Evolutionary conservation across 2,888 invertebrate species (phyloP).

Genomic region (Heliconius hortense): DNA sequence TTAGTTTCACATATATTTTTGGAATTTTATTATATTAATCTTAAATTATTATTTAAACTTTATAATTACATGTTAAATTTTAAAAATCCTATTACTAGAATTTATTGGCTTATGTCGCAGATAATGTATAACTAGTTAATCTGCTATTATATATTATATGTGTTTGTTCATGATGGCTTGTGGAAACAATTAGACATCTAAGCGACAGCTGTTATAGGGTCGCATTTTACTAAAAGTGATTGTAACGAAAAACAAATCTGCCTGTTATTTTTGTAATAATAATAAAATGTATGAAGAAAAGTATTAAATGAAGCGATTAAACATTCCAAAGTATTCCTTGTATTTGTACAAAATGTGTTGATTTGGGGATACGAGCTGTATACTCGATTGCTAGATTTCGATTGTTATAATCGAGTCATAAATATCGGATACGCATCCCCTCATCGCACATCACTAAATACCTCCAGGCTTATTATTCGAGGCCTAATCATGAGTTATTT

Average conservation of each 20-base stretch:
- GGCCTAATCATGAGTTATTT: conserved; percentile 21
- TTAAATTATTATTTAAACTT: conserved; percentile 9
- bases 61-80: neutral
- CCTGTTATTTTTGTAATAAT: conserved; percentile 21
- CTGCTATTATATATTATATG: neutral
- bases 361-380: neutral
- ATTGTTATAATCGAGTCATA: neutral
- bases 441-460: conserved; percentile 11
- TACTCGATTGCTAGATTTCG: neutral
- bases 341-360: conserved; percentile 2
- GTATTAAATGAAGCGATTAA: conserved; percentile 6
- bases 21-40: neutral
- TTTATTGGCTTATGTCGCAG: conserved; percentile 3
- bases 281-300: neutral
- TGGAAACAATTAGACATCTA: conserved; percentile 21
- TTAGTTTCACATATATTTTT: neutral
- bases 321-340: conserved; percentile 23
- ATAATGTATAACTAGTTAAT: conserved; percentile 5
- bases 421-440: neutral
- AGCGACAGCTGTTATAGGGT: neutral
- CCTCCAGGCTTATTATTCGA: conserved; percentile 6
- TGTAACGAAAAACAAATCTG: conserved; percentile 9
- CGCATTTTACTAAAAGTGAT: neutral
- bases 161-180: conserved; percentile 6
- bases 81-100: neutral